Percentiles rank a stretch among this genome's conserved stretches.
Conservation (phyloP, 2,888 invertebrate genomes). For the Tyria jacobaeae region DNA sequence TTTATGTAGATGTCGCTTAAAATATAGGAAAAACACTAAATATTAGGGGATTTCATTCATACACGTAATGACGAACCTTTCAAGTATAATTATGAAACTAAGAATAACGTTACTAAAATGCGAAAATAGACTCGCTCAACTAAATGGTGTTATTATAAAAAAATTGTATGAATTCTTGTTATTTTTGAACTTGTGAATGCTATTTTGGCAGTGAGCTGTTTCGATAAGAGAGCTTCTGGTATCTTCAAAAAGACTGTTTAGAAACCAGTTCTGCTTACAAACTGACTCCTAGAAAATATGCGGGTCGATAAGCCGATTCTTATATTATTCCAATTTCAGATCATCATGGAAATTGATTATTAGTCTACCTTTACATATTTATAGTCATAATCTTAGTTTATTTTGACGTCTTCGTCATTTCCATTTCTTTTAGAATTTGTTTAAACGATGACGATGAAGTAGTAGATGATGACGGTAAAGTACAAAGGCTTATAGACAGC, state of each 20-base stretch:
- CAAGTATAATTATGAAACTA: too few relatives aligned
- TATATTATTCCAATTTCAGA: slow-evolving; percentile 28
- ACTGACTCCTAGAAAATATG: slow-evolving; percentile 27
- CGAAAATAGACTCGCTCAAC: too few relatives aligned
- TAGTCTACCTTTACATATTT: slow-evolving; percentile 41
- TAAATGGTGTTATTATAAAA: too few relatives aligned
- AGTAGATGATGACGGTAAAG: too few relatives aligned
- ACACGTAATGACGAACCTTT: neutral
- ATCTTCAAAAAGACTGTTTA: slow-evolving; percentile 10
- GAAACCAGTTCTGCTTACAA: slow-evolving; percentile 16
- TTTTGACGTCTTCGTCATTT: slow-evolving; percentile 29
- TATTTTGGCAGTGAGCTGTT: neutral
- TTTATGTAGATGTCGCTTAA: too few relatives aligned
- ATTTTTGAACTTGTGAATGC: too few relatives aligned
- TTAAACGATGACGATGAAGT: slow-evolving; percentile 27
- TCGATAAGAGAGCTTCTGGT: neutral
- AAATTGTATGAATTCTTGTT: too few relatives aligned
- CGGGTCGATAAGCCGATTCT: slow-evolving; percentile 35
- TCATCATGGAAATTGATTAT: slow-evolving; percentile 34
- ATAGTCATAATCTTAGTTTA: slow-evolving; percentile 25
- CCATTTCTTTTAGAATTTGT: slow-evolving; percentile 34
- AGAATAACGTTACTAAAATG: too few relatives aligned
- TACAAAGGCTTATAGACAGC: too few relatives aligned
- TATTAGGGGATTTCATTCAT: neutral
- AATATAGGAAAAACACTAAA: too few relatives aligned